Evolutionary conservation across 2,797 vertebrate genomes (phyloP), one percentile per base, ranked within the genome.

Genomic region (Enteromius unitaeniatus): DNA sequence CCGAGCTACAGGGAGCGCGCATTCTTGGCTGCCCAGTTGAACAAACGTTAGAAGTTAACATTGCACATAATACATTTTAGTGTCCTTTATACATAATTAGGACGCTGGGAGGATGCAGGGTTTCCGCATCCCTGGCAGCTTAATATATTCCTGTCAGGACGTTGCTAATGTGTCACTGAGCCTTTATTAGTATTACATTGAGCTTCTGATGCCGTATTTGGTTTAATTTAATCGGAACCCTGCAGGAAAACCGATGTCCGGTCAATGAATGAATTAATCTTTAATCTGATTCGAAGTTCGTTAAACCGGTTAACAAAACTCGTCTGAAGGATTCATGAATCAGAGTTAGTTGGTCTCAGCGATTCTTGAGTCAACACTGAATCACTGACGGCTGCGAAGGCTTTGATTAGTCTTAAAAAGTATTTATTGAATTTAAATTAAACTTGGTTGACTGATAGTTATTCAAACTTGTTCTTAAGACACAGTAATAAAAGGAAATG

Each of bases 1-100:
- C 92, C 85, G 60, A 72, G 74, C 55, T 88, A 73, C 42, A 84
- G 58, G 69, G 42, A 64, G 53, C 86, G 81, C 80, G 86, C 88
- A 75, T 21, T 84, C 74, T 23, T 13, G 13, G 26, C 64, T 74
- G 47, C 15, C 51, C 40, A 78, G 40, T 11, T 79, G 0, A 45
- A 65, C n/a, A 42, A 42, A 42, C 40, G 40, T 42, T 40, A 31
- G 70, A 65, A 60, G 62, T 79, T 75, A 64, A 64, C 45, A 74
- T 17, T 45, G 11, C 42, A n/a, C n/a, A n/a, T n/a, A n/a, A 60
- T 6, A 34, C 3, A 45, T 3, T 23, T 15, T 17, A 26, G 1
- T 10, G 26, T n/a, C 5, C 19, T 74, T 53, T 6, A 53, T n/a
- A 19, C 34, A 53, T 19, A 49, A 9, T 11, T 28, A 19, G 9